phyloP scores from a whole-genome alignment of 2,113 vertebrate genomes.

The Zosterops borbonicus region DNA sequence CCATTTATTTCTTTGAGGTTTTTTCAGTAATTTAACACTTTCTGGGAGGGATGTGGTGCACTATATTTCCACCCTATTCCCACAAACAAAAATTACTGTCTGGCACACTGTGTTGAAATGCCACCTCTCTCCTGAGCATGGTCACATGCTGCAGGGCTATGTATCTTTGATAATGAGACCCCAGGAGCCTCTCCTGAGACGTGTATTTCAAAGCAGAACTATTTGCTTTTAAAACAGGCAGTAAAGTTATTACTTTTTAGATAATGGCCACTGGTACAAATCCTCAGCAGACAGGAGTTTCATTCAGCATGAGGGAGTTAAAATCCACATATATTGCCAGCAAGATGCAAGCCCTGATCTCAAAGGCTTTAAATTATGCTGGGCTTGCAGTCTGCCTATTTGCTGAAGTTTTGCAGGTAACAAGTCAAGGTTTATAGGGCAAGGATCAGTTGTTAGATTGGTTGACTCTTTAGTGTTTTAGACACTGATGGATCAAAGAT shows the following conservation, averaged over 20 bases:
- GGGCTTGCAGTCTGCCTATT: background rate
- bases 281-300: background rate
- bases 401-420: background rate
- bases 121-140: background rate
- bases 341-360: background rate
- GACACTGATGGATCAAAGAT: background rate
- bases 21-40: background rate
- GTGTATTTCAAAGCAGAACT: background rate
- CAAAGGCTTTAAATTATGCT: background rate
- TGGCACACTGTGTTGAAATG: background rate
- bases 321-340: background rate
- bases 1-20: background rate
- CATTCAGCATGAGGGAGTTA: background rate
- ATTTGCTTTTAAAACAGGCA: background rate
- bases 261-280: background rate
- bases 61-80: background rate
- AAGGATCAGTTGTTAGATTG: background rate
- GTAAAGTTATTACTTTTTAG: background rate
- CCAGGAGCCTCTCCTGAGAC: background rate
- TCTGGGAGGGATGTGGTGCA: accelerated
- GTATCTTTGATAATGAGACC: background rate
- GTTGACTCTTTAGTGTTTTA: background rate
- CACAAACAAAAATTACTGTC: background rate
- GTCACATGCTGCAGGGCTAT: accelerated
- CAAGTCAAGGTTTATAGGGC: background rate